A percentile compares a stretch with the other conserved stretches of the same genome.
These are phyloP conservation scores for Ellobius talpinus DNA, from an alignment of 2,113 vertebrate genomes.

Conservation along the genomic window DNA sequence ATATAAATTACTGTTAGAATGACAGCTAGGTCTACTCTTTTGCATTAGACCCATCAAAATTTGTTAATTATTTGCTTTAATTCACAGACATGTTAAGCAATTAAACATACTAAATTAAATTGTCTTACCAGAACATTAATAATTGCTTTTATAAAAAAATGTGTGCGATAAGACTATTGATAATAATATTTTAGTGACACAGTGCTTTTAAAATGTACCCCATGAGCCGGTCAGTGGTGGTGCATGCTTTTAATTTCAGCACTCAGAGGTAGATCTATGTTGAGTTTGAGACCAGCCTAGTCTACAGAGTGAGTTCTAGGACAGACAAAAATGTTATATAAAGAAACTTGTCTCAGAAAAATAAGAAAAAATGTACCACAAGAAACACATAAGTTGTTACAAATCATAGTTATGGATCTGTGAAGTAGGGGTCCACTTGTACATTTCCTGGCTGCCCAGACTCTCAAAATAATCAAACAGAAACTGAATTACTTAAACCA, in stretches of 20 bases:
- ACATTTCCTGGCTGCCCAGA: no score
- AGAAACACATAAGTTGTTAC: not conserved
- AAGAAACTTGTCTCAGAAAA: no score
- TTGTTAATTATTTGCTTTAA: not conserved
- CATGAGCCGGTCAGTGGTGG: not conserved
- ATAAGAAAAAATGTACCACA: not conserved
- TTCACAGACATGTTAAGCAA: not conserved
- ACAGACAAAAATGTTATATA: no score
- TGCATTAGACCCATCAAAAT: not conserved
- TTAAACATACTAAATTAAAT: not conserved
- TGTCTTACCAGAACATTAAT: not conserved
- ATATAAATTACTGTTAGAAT: not conserved
- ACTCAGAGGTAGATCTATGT: no score
- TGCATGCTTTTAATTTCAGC: no score
- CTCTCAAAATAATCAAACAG: no score
- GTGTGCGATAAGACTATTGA: not conserved
- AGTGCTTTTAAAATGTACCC: not conserved
- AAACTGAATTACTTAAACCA: no score
- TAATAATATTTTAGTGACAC: not conserved
- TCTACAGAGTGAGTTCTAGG: no score
- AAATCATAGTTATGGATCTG: not conserved
- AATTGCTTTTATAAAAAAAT: not conserved
- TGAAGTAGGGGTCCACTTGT: no score
- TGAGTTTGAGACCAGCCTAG: no score
- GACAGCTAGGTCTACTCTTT: not conserved